These are phyloP conservation scores for Dissostichus mawsoni DNA, from an alignment of 2,113 vertebrate species.

Conservation along the genomic window DNA sequence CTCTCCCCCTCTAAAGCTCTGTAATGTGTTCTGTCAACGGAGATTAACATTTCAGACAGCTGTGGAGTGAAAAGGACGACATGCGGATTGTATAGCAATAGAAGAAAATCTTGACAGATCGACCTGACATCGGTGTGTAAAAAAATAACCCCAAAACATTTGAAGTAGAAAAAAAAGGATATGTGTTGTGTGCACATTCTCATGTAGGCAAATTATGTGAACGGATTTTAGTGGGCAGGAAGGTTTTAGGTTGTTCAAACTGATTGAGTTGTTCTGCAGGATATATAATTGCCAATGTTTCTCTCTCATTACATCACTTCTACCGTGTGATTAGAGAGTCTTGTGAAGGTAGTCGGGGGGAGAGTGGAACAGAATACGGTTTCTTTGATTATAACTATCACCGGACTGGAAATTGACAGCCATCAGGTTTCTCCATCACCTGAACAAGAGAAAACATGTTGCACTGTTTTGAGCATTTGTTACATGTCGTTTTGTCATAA, in stretches of 20 bases:
- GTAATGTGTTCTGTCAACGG: slow-evolving; percentile 72
- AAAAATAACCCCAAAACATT: slow-evolving; percentile 18
- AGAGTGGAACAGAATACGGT: slow-evolving; percentile 56
- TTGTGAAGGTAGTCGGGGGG: slow-evolving; percentile 44
- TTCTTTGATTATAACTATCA: slow-evolving; percentile 64
- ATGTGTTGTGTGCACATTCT: background rate
- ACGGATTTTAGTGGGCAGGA: slow-evolving; percentile 6
- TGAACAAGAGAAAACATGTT: slow-evolving; percentile 40
- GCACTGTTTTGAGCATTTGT: slow-evolving; percentile 37
- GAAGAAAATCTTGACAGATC: slow-evolving; percentile 43
- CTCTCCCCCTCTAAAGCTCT: slow-evolving; percentile 66
- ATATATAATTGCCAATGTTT: slow-evolving; percentile 74
- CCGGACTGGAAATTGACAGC: slow-evolving; percentile 44
- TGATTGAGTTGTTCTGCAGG: slow-evolving; percentile 55
- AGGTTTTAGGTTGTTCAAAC: slow-evolving; percentile 27
- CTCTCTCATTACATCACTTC: slow-evolving; percentile 74
- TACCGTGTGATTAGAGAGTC: slow-evolving; percentile 63
- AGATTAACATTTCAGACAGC: slow-evolving; percentile 64
- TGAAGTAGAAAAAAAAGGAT: background rate
- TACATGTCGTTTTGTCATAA: slow-evolving; percentile 3
- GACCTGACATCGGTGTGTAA: slow-evolving; percentile 18
- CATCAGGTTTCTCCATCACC: slow-evolving; percentile 50
- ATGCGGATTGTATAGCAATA: slow-evolving; percentile 41
- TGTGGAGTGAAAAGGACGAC: slow-evolving; percentile 52
- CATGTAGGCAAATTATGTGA: background rate